phyloP scores from a whole-genome alignment of 2,113 vertebrate genomes.

The Labrus mixtus region DNA sequence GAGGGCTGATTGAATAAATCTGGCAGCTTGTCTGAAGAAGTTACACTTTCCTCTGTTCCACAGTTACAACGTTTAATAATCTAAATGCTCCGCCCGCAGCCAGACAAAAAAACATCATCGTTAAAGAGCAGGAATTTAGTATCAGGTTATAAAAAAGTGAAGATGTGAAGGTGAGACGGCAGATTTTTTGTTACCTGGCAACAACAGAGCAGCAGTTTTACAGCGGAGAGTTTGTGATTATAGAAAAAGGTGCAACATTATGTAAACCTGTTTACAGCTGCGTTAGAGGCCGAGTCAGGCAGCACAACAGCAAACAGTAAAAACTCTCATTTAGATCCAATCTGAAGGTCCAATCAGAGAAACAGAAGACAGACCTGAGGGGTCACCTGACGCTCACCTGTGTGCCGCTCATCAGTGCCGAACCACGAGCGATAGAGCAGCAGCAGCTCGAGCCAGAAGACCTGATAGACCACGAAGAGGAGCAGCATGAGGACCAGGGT shows the following conservation, averaged over 20 bases:
- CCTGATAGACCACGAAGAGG: constrained; percentile 90
- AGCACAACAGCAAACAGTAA: too few relatives aligned
- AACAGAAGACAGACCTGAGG: not conserved
- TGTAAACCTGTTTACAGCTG: not conserved
- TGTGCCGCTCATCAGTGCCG: constrained; percentile 91
- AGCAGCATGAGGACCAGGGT: constrained; percentile 88
- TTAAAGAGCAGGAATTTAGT: constrained; percentile 9
- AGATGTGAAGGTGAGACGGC: constrained; percentile 10
- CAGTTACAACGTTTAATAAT: constrained; percentile 22
- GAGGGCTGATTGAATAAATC: not conserved
- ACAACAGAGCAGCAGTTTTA: not conserved
- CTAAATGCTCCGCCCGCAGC: constrained; percentile 27
- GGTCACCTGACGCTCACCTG: constrained; percentile 78
- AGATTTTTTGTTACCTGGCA: not conserved
- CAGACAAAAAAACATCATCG: not conserved
- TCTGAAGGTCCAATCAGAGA: too few relatives aligned
- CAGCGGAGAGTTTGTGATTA: not conserved
- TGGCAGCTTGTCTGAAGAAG: not conserved
- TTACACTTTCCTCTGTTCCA: not conserved
- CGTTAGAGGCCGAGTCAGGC: too few relatives aligned
- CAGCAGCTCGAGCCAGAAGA: constrained; percentile 96
- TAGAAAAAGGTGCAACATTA: not conserved
- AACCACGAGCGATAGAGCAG: constrained; percentile 96
- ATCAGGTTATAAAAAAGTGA: constrained; percentile 6
- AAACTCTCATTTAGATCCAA: too few relatives aligned